Evolutionary conservation across 2,888 invertebrate species (phyloP).

Genomic region (Lasioglossum villosulum): DNA sequence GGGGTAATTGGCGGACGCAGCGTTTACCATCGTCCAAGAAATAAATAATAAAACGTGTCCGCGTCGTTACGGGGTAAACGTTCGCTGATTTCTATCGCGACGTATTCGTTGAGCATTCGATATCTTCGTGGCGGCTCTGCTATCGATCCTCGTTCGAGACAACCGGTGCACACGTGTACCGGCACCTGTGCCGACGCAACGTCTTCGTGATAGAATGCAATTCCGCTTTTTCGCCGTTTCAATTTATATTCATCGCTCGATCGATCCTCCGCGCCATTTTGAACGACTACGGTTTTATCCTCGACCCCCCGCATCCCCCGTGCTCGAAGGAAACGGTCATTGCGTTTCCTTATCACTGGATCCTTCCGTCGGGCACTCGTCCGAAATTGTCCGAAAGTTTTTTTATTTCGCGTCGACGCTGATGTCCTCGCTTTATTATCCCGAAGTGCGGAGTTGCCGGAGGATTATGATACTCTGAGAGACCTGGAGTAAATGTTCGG

Average conservation of each 20-base stretch:
- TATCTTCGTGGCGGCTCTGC: constrained; percentile 44
- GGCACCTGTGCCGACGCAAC: constrained; percentile 52
- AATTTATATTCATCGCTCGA: constrained; percentile 45
- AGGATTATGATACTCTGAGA: neutral
- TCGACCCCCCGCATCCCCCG: neutral
- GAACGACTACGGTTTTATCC: neutral
- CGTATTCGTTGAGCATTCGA: constrained; percentile 56
- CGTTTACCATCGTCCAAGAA: neutral
- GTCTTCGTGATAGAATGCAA: constrained; percentile 56
- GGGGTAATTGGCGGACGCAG: neutral
- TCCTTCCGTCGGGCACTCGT: neutral
- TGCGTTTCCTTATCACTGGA: neutral
- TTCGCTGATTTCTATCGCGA: constrained; percentile 39
- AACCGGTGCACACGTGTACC: constrained; percentile 60
- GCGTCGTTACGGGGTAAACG: neutral
- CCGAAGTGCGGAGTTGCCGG: neutral
- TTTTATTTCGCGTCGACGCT: neutral
- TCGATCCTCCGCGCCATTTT: constrained; percentile 19
- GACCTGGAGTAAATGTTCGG: neutral
- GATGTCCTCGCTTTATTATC: neutral
- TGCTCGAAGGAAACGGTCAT: neutral
- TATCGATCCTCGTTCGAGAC: constrained; percentile 58
- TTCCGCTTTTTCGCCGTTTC: constrained; percentile 52
- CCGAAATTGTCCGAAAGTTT: neutral
- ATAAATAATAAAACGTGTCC: constrained; percentile 23